Base-by-base conservation (phyloP, 2,888 invertebrate species). In the Coleophora deauratella region DNA sequence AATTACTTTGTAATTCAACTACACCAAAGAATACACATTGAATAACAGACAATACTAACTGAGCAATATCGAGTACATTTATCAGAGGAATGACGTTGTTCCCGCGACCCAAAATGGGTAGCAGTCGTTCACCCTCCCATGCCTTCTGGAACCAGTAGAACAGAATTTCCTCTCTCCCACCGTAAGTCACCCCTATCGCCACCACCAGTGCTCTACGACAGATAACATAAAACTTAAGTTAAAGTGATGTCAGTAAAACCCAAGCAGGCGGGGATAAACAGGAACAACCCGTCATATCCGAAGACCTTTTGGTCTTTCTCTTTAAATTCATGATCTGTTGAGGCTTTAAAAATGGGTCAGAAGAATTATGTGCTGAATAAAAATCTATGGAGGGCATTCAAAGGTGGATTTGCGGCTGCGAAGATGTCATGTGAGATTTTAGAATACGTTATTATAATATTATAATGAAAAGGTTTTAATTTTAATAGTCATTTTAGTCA, bases 131-230 rank as follows among this genome's bases (percentile, higher is more conserved):
- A 50, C 89, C 89, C 45, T 88, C 84, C 90, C 91, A 91, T 9
- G 89, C 88, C 57, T 88, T 82, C 74, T 90, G 91, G 59, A 91
- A 92, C 62, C 91, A 87, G 57, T 87, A 88, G 49, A 86, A 88
- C 1, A 92, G 69, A n/a, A 85, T 75, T 32, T 88, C 87, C 57
- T 92, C 88, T 33, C 82, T 86, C 9, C 86, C 87, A 0, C 91
- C 91, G 49, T 91, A 92, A 1, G 88, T 88, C 11, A 89, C 65
- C 1, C 91, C 91, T 9, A 87, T 66, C 34, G 87, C 87, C 15
- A 92, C 63, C n/a, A 91, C 89, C 37, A 70, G 44, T 4, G 82
- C 80, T 14, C 84, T 84, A 53, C 37, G 31, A 31, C 1, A 31
- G 10, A 31, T 6, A 31, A 28, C 10, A 10, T 28, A 8, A 10